These are phyloP conservation scores for Leptopilina boulardi DNA, from an alignment of 1,140 invertebrate species.

Conservation along the genomic window DNA sequence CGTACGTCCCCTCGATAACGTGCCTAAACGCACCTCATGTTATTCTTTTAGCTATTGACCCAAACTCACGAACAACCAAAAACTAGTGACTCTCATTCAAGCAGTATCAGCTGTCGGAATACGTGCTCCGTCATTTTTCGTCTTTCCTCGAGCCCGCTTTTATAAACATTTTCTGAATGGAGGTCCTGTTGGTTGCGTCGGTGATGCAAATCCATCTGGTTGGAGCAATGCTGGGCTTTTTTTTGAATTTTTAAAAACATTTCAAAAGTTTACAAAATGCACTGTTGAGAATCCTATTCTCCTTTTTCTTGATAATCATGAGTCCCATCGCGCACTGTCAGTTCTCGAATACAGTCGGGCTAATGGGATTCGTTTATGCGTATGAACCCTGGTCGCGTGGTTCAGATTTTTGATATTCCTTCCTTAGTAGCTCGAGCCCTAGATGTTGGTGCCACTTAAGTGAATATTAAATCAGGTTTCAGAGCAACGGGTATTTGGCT, in stretches of 20 bases:
- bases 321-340: slow-evolving; percentile 35
- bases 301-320: slow-evolving; percentile 32
- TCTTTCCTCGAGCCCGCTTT: not conserved
- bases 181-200: not conserved
- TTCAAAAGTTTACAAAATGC: not conserved
- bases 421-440: slow-evolving; percentile 6
- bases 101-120: slow-evolving; percentile 3
- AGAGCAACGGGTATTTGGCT: slow-evolving; percentile 35
- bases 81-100: not conserved
- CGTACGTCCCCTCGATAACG: too few species aligned
- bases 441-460: slow-evolving; percentile 21
- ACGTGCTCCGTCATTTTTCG: slow-evolving; percentile 11
- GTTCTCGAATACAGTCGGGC: slow-evolving; percentile 42
- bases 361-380: slow-evolving; percentile 48
- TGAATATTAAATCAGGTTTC: slow-evolving; percentile 35
- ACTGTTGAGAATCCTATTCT: not conserved
- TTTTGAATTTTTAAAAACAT: not conserved
- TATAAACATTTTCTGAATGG: not conserved
- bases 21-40: too few species aligned
- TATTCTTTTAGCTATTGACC: too few species aligned
- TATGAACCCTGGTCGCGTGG: slow-evolving; percentile 9
- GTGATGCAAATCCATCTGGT: slow-evolving; percentile 1
- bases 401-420: slow-evolving; percentile 29
- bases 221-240: not conserved
- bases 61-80: not conserved